These are phyloP conservation scores for Rhombomys opimus DNA, from an alignment of 2,113 vertebrate genomes.

Conservation along the genomic window DNA sequence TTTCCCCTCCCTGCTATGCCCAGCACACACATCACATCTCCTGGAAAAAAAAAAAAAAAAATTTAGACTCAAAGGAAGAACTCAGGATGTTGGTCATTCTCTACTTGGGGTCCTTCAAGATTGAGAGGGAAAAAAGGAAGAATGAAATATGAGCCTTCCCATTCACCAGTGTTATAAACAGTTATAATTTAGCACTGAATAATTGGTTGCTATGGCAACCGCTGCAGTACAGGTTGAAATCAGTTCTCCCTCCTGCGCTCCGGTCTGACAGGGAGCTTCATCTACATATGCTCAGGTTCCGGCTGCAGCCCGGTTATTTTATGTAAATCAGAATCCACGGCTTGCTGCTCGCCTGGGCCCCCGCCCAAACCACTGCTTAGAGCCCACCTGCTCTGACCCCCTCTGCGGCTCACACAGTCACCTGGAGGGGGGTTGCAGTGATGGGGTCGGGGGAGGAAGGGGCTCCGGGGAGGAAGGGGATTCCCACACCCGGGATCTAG, in stretches of 20 bases:
- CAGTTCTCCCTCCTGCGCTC: slow-evolving; percentile 82
- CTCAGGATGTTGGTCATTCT: slow-evolving; percentile 13
- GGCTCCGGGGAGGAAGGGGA: background rate
- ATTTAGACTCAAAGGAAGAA: slow-evolving; percentile 47
- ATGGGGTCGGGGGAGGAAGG: background rate
- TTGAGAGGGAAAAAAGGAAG: slow-evolving; percentile 57
- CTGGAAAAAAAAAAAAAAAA: background rate
- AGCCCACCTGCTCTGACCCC: background rate
- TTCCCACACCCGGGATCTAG: background rate
- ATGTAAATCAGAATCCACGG: slow-evolving; percentile 57
- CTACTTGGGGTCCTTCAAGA: slow-evolving; percentile 56
- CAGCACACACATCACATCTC: background rate
- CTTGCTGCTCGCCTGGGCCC: background rate
- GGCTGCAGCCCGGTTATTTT: slow-evolving; percentile 68
- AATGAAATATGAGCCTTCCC: slow-evolving; percentile 76
- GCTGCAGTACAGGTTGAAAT: slow-evolving; percentile 87
- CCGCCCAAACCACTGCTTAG: background rate
- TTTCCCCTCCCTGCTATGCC: background rate
- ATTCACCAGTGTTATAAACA: slow-evolving; percentile 82
- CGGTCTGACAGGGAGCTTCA: slow-evolving; percentile 84
- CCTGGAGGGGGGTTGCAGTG: background rate
- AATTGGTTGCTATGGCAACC: slow-evolving; percentile 89
- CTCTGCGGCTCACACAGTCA: background rate
- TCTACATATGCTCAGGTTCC: slow-evolving; percentile 82
- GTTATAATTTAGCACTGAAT: slow-evolving; percentile 88